A percentile compares a stretch with the other conserved stretches of the same genome.
phyloP scores from a whole-genome alignment of 2,113 vertebrate species.

The Conger conger region DNA sequence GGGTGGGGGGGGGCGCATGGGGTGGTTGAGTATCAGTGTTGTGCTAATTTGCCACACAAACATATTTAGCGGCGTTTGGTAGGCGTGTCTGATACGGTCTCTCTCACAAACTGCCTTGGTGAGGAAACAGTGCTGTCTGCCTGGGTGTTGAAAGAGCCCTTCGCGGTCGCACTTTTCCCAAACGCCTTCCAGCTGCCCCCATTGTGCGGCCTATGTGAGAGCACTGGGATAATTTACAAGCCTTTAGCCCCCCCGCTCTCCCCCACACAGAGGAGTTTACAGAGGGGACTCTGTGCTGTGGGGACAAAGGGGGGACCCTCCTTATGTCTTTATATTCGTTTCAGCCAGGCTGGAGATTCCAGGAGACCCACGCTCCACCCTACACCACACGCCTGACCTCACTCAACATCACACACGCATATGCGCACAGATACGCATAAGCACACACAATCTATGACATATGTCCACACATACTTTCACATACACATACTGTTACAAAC shows the following conservation, averaged over 20 bases:
- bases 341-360: background rate
- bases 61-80: constrained; percentile 55
- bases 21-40: constrained; percentile 50
- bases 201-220: constrained; percentile 59
- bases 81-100: constrained; percentile 45
- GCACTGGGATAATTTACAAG: constrained; percentile 30
- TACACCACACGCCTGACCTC: background rate
- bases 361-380: background rate
- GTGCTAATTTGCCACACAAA: constrained; percentile 67
- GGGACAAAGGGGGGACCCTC: constrained; percentile 50
- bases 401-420: background rate
- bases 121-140: constrained; percentile 55
- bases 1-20: background rate
- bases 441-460: background rate
- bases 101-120: constrained; percentile 41
- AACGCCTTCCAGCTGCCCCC: constrained; percentile 78
- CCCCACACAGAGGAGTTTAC: constrained; percentile 52
- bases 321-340: background rate
- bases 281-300: constrained; percentile 50
- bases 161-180: constrained; percentile 75
- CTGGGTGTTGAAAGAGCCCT: constrained; percentile 60
- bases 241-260: constrained; percentile 58
- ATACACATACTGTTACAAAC: background rate
- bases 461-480: background rate
- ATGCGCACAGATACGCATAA: background rate